Evolutionary conservation across 2,797 vertebrate genomes (phyloP).

Genomic region (Arctocebus calabarensis): DNA sequence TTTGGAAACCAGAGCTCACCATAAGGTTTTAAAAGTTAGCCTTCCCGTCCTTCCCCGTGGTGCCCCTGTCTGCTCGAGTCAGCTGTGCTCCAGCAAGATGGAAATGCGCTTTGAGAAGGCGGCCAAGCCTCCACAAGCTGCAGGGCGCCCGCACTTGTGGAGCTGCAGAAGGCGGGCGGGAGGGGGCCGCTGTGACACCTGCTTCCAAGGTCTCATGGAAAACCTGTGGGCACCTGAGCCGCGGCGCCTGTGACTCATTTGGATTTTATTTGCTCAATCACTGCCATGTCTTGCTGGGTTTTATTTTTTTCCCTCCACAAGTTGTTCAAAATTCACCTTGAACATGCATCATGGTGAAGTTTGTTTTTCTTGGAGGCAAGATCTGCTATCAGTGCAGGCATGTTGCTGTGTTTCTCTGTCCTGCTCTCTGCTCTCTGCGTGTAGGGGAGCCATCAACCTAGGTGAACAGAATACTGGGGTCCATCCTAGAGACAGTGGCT

Average conservation of each 20-base stretch:
- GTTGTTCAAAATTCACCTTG: constrained; percentile 60
- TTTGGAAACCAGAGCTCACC: background rate
- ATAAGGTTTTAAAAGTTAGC: background rate
- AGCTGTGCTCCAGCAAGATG: background rate
- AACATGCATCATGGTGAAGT: background rate
- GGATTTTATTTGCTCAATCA: background rate
- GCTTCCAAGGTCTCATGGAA: background rate
- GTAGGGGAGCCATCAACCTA: background rate
- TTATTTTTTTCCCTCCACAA: background rate
- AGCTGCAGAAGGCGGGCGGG: background rate
- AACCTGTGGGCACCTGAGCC: background rate
- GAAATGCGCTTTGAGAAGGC: background rate
- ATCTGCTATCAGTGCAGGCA: background rate
- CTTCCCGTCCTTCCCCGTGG: background rate
- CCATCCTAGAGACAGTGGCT: background rate
- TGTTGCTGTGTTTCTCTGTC: background rate
- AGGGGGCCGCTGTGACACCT: background rate
- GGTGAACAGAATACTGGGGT: background rate
- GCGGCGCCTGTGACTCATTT: background rate
- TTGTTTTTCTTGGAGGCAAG: background rate
- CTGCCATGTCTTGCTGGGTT: background rate
- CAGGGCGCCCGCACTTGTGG: background rate
- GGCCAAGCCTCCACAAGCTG: background rate
- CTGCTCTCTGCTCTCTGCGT: accelerated
- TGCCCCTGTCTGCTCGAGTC: background rate